These are phyloP conservation scores for Poeciliopsis occidentalis DNA, from an alignment of 2,113 vertebrate genomes.

Conservation along the genomic window DNA sequence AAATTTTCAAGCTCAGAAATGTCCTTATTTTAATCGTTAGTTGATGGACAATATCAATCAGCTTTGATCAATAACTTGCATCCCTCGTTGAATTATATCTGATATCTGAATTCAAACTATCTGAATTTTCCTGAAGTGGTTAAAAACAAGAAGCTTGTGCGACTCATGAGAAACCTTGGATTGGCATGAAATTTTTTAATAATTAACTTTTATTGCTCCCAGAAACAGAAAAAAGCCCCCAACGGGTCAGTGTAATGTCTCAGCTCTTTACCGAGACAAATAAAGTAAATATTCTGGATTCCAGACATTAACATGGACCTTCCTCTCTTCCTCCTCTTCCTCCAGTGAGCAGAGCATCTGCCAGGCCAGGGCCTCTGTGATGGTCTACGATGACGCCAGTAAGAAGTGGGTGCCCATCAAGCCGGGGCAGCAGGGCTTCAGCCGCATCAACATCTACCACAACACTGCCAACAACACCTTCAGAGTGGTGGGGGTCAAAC, in stretches of 20 bases:
- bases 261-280: neutral
- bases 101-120: no score
- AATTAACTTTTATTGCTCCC: neutral
- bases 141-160: slow-evolving; percentile 37
- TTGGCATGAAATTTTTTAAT: neutral
- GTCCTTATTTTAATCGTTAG: no score
- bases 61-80: no score
- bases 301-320: neutral
- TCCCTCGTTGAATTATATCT: no score
- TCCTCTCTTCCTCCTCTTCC: slow-evolving; percentile 2
- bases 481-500: slow-evolving; percentile 97
- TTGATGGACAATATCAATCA: no score
- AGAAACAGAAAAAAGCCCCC: neutral
- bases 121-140: slow-evolving; percentile 12
- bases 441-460: slow-evolving; percentile 99
- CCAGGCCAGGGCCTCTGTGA: slow-evolving; percentile 98
- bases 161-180: neutral
- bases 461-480: slow-evolving; percentile 97
- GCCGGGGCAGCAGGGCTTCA: slow-evolving; percentile 98
- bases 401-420: slow-evolving; percentile 99
- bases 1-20: no score
- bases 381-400: slow-evolving; percentile 99
- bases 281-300: neutral
- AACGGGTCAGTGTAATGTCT: neutral
- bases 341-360: slow-evolving; percentile 99